Evolutionary conservation across 2,888 invertebrate genomes (phyloP), one percentile per base, ranked within the genome.

Genomic region (Tolmerus cingulatus): DNA sequence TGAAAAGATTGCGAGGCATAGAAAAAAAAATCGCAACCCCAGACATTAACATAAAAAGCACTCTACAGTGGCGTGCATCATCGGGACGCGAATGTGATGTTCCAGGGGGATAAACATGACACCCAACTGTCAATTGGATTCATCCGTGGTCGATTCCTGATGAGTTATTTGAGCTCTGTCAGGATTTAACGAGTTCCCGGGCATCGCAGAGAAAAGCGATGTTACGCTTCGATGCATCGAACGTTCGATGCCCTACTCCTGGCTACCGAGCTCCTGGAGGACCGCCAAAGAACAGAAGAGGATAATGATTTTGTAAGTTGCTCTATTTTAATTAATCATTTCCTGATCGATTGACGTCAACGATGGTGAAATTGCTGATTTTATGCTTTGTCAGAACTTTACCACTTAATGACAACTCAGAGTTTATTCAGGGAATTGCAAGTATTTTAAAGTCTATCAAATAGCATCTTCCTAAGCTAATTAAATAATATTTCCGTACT

Each of bases 61-160:
- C 86, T 87, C 88, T 79, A 89, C 87, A 88, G 87, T 89, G 87
- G 88, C 87, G 87, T 88, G 86, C 87, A 89, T 86, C 81, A 51
- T 76, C 87, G 85, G 87, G 87, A 89, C 87, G 88, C 87, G 87
- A 89, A 90, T 88, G 66, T 87, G 87, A 82, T 88, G 85, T 89
- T 87, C 55, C 88, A 88, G 90, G 90, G 91, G 91, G 91, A 92
- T 92, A 92, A 92, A 92, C 92, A 92, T 92, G 92, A 92, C 92
- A 92, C 92, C 92, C 92, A 92, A 92, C 92, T 92, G 92, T 92
- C 92, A 92, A 92, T 92, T 91, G 91, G 91, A 91, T 74, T 74
- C 91, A 91, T 92, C 91, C 92, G 92, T 92, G 92, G 92, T 92
- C 91, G 90, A 86, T 66, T 77, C 37, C 76, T 66, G 51, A 86